These are phyloP conservation scores for Lottia scabra DNA, from an alignment of 2,888 invertebrate genomes.

Conservation along the genomic window DNA sequence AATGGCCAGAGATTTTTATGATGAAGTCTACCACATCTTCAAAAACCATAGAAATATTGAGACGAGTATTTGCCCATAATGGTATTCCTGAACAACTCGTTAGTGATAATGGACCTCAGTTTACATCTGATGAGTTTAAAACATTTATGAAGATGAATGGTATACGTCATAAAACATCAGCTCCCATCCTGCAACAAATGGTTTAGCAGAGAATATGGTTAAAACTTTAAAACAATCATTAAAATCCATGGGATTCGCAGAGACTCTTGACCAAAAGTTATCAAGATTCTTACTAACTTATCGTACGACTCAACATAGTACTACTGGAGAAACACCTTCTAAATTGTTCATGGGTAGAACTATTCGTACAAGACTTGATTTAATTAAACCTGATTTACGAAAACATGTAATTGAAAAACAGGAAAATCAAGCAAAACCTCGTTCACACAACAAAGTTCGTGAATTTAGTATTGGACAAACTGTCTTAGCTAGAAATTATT, in stretches of 20 bases:
- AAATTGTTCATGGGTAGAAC: neutral
- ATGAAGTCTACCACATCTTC: neutral
- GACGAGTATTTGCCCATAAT: conserved; percentile 20
- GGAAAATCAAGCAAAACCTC: no score
- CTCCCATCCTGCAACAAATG: conserved; percentile 55
- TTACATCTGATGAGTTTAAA: conserved; percentile 44
- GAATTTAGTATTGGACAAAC: neutral
- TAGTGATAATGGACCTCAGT: conserved; percentile 60
- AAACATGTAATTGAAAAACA: neutral
- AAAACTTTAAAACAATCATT: neutral
- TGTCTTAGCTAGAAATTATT: neutral
- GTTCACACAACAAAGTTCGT: no score
- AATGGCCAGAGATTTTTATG: neutral
- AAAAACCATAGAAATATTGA: neutral
- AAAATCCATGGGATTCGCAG: neutral
- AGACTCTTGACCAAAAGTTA: neutral
- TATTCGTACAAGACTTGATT: neutral
- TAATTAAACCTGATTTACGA: neutral
- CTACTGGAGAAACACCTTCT: neutral
- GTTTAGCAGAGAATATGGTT: conserved; percentile 45
- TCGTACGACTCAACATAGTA: neutral
- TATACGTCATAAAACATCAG: conserved; percentile 24
- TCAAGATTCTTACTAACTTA: neutral
- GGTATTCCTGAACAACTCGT: conserved; percentile 54
- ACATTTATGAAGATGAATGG: conserved; percentile 38